phyloP scores from a whole-genome alignment of 2,113 vertebrate genomes.

The Corythaixoides concolor region DNA sequence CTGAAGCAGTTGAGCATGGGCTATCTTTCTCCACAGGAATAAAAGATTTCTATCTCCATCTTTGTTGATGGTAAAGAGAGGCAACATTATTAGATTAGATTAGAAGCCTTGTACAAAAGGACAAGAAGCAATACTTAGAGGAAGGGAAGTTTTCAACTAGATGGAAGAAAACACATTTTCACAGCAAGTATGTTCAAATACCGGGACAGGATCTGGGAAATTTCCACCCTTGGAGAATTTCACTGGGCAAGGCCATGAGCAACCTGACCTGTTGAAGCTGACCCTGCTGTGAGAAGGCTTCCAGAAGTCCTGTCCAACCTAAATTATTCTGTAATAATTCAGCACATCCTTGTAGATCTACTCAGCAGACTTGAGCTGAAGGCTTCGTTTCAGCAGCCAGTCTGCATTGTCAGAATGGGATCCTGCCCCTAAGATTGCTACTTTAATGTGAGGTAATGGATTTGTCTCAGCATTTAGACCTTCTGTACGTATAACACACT shows the following conservation, averaged over 20 bases:
- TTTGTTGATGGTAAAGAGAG: not conserved
- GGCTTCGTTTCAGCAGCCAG: not conserved
- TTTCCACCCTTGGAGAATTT: not conserved
- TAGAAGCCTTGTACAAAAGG: not conserved
- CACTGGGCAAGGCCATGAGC: not conserved
- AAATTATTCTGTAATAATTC: not conserved
- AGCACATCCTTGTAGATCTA: not conserved
- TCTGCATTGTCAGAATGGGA: not conserved
- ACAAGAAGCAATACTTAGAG: not conserved
- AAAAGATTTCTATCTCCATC: not conserved
- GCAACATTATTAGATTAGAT: not conserved
- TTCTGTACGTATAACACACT: not conserved
- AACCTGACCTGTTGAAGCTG: not conserved
- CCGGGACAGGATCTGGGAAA: not conserved
- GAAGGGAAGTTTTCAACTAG: not conserved
- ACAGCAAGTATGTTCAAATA: accelerated
- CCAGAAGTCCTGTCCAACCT: not conserved
- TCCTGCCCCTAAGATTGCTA: not conserved
- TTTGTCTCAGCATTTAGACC: not conserved
- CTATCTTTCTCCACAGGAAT: not conserved
- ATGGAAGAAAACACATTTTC: not conserved
- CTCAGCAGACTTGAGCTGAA: not conserved
- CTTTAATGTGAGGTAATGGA: not conserved
- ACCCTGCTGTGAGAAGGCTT: not conserved
- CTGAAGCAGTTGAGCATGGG: not conserved